A percentile compares a stretch with the other conserved stretches of the same genome.
phyloP scores from a whole-genome alignment of 1,140 invertebrate species.

The Armadillidium nasatum region DNA sequence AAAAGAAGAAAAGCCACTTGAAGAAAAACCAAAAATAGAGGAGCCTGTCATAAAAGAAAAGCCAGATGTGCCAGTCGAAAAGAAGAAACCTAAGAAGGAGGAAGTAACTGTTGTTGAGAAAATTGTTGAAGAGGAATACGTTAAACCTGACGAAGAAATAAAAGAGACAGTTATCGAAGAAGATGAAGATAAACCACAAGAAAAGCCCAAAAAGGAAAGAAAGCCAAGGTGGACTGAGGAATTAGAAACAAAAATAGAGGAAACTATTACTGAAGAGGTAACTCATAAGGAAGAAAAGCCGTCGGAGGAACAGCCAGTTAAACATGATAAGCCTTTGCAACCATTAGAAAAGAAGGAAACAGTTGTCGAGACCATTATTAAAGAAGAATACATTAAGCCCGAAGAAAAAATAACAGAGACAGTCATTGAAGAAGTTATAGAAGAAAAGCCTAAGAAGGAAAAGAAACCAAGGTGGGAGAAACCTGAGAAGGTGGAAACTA shows the following conservation, averaged over 20 bases:
- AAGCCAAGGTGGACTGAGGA: not conserved
- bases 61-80: not conserved
- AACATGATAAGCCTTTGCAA: not conserved
- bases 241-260: not conserved
- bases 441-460: not conserved
- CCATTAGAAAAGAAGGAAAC: not conserved
- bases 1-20: no score
- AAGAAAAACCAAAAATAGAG: no score
- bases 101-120: conserved; percentile 16
- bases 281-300: no score
- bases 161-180: conserved; percentile 8
- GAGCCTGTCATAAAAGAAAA: no score
- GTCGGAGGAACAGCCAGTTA: no score
- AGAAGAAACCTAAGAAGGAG: not conserved
- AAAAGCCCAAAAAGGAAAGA: not conserved
- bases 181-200: not conserved
- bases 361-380: no score
- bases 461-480: not conserved
- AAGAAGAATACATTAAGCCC: not conserved
- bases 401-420: not conserved
- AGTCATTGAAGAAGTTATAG: not conserved
- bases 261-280: conserved; percentile 19
- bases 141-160: conserved; percentile 3
- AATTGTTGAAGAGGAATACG: not conserved
- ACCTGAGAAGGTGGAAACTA: not conserved